Evolutionary conservation across 2,888 invertebrate species (phyloP).

Genomic region (Periphyllus acericola): DNA sequence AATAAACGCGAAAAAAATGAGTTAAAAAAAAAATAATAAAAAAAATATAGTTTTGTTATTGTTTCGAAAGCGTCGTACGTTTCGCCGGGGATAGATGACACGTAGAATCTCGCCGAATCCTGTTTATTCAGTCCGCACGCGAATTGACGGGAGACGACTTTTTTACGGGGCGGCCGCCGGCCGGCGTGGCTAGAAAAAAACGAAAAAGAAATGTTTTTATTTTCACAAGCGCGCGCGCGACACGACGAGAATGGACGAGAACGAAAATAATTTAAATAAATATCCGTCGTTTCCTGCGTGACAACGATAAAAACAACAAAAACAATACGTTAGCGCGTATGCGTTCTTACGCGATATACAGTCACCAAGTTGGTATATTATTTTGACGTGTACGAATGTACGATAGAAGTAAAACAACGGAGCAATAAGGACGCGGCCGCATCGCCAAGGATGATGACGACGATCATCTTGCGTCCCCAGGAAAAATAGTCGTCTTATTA

Average conservation of each 20-base stretch:
- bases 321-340: not conserved
- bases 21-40: not conserved
- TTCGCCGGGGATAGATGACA: not conserved
- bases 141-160: not conserved
- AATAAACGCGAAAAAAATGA: slow-evolving; percentile 33
- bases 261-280: not conserved
- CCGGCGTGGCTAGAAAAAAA: not conserved
- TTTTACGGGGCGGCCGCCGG: not conserved
- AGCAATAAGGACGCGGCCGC: too few species aligned
- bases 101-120: not conserved
- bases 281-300: not conserved
- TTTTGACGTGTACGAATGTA: too few species aligned
- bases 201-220: not conserved
- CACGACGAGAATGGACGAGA: not conserved
- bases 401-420: not conserved
- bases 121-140: not conserved
- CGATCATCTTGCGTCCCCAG: too few species aligned
- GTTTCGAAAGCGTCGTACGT: not conserved
- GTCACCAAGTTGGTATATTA: too few species aligned
- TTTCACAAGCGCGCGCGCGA: not conserved
- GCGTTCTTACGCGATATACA: too few species aligned
- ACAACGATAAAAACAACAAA: not conserved
- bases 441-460: too few species aligned
- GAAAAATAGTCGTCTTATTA: too few species aligned
- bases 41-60: slow-evolving; percentile 16